A percentile compares a stretch with the other conserved stretches of the same genome.
These are phyloP conservation scores for Oostethus manadensis DNA, from an alignment of 2,113 vertebrate species.

Conservation along the genomic window DNA sequence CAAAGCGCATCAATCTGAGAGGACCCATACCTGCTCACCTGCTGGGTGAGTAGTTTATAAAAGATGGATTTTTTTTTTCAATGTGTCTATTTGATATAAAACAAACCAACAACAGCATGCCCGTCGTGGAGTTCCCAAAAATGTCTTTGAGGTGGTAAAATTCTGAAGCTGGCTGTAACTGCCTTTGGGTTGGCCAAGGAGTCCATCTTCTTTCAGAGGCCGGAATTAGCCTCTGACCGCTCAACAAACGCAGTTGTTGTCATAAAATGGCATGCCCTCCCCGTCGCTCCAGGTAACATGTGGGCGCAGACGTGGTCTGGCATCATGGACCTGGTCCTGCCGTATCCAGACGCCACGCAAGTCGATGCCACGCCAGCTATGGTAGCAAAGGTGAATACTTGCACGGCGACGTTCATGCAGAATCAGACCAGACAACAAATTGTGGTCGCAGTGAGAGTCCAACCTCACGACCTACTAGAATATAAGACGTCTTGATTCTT, in stretches of 20 bases:
- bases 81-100: not conserved
- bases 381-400: slow-evolving; percentile 76
- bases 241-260: slow-evolving; percentile 14
- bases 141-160: slow-evolving; percentile 32
- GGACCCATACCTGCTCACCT: slow-evolving; percentile 96
- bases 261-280: slow-evolving; percentile 10
- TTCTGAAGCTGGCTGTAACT: slow-evolving; percentile 40
- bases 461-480: too few relatives aligned
- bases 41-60: slow-evolving; percentile 77
- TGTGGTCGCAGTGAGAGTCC: too few relatives aligned
- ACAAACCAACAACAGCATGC: slow-evolving; percentile 11
- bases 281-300: slow-evolving; percentile 86
- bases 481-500: too few relatives aligned
- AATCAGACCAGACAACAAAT: slow-evolving; percentile 1
- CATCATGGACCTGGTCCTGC: slow-evolving; percentile 83
- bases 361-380: slow-evolving; percentile 91
- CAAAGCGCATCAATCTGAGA: slow-evolving; percentile 77
- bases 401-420: not conserved
- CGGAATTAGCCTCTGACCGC: slow-evolving; percentile 39
- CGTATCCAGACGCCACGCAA: slow-evolving; percentile 81
- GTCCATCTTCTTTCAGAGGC: slow-evolving; percentile 58
- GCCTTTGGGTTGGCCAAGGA: slow-evolving; percentile 44
- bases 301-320: slow-evolving; percentile 97
- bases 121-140: slow-evolving; percentile 33
- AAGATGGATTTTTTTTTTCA: not conserved